Conservation (phyloP, 2,797 vertebrate species). For the Chelonia mydas region DNA sequence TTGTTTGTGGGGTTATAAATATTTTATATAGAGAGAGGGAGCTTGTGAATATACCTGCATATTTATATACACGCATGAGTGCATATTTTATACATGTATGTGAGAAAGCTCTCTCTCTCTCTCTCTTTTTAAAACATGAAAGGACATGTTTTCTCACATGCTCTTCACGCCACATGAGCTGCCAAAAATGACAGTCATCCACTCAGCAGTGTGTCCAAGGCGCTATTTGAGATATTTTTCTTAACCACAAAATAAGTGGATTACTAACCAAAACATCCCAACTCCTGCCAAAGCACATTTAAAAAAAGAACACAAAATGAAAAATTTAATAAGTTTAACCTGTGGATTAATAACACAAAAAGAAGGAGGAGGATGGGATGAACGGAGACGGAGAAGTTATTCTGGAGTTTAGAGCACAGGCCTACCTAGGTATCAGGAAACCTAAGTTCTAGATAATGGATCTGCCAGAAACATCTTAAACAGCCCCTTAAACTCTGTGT, state of each 20-base stretch:
- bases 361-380: background rate
- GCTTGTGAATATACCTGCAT: background rate
- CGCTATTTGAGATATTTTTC: constrained; percentile 48
- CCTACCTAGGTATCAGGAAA: background rate
- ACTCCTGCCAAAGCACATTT: constrained; percentile 43
- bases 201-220: constrained; percentile 31
- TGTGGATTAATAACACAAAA: background rate
- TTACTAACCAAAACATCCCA: constrained; percentile 66
- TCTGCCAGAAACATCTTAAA: background rate
- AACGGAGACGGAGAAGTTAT: background rate
- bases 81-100: background rate
- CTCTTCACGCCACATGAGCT: constrained; percentile 25
- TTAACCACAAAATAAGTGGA: constrained; percentile 63
- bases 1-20: background rate
- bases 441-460: background rate
- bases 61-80: accelerated
- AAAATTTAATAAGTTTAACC: background rate
- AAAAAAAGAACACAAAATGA: background rate
- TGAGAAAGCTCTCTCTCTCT: background rate
- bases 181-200: constrained; percentile 45
- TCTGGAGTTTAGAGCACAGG: background rate
- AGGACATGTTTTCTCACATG: constrained; percentile 27
- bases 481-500: background rate
- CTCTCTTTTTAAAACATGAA: background rate
- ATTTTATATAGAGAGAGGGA: background rate